phyloP scores from a whole-genome alignment of 2,888 invertebrate species.

The Thelaira solivaga region DNA sequence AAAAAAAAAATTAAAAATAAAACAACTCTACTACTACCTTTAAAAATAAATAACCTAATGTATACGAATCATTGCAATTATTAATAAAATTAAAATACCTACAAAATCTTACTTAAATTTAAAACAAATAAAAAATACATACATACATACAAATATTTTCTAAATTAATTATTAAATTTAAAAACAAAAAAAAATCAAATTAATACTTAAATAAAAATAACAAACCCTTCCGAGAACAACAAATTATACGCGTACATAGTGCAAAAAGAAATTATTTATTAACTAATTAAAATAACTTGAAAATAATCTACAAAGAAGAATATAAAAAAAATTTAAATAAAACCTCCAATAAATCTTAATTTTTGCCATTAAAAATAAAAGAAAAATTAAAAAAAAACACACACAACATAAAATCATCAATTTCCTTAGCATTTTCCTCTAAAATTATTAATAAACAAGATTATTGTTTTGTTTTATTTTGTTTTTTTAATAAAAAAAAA shows the following conservation, averaged over 20 bases:
- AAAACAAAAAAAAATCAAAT: constrained; percentile 52
- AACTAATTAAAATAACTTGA: constrained; percentile 52
- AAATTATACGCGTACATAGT: constrained; percentile 73
- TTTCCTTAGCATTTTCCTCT: constrained; percentile 1
- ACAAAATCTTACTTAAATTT: constrained; percentile 43
- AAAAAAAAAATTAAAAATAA: constrained; percentile 60
- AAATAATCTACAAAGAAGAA: constrained; percentile 27
- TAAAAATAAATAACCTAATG: constrained; percentile 68
- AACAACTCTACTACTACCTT: constrained; percentile 57
- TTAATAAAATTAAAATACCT: constrained; percentile 70
- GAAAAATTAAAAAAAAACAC: neutral
- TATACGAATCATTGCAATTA: constrained; percentile 76
- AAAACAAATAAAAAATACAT: constrained; percentile 48
- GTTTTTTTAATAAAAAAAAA: neutral
- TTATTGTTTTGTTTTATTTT: neutral
- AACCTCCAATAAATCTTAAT: constrained; percentile 2
- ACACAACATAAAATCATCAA: neutral
- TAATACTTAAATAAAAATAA: constrained; percentile 66
- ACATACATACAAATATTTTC: constrained; percentile 65
- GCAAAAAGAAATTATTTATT: constrained; percentile 67
- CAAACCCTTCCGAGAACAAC: constrained; percentile 59
- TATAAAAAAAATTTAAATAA: constrained; percentile 2
- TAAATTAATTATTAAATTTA: constrained; percentile 64
- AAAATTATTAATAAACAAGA: constrained; percentile 20
- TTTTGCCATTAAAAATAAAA: neutral